Evolutionary conservation across 2,797 vertebrate species (phyloP).

Genomic region (Coranthus polyacanthus): DNA sequence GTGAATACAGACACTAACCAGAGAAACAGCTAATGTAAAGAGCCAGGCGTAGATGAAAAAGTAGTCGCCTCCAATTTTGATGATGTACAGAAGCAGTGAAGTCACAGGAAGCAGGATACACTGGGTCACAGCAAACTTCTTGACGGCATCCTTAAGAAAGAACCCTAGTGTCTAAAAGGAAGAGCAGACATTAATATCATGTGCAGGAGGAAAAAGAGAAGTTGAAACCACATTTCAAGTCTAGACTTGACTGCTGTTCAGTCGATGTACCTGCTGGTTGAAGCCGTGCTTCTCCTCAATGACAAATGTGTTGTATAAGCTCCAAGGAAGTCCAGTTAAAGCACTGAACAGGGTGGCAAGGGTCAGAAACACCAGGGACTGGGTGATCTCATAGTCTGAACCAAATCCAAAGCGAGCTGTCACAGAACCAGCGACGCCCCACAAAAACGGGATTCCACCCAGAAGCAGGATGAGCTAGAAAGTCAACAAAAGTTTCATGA

Average conservation of each 20-base stretch:
- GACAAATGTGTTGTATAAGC: constrained; percentile 96
- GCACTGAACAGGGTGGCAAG: constrained; percentile 96
- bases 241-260: background rate
- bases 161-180: constrained; percentile 91
- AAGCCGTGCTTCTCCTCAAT: constrained; percentile 99
- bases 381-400: constrained; percentile 93
- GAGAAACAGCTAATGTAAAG: constrained; percentile 94
- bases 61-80: constrained; percentile 99
- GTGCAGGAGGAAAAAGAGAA: too few species aligned
- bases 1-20: constrained; percentile 87
- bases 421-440: constrained; percentile 89
- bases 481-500: constrained; percentile 32
- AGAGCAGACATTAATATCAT: constrained; percentile 10
- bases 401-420: constrained; percentile 88
- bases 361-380: constrained; percentile 92
- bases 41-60: constrained; percentile 99
- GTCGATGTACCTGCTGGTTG: constrained; percentile 93
- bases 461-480: constrained; percentile 93
- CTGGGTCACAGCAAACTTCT: constrained; percentile 98
- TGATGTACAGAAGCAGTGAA: constrained; percentile 97
- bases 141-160: constrained; percentile 96
- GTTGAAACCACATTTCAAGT: background rate
- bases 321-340: constrained; percentile 96
- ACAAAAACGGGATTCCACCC: constrained; percentile 96
- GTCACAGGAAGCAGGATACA: constrained; percentile 98